phyloP scores from a whole-genome alignment of 2,113 vertebrate species.

The Hiodon alosoides region DNA sequence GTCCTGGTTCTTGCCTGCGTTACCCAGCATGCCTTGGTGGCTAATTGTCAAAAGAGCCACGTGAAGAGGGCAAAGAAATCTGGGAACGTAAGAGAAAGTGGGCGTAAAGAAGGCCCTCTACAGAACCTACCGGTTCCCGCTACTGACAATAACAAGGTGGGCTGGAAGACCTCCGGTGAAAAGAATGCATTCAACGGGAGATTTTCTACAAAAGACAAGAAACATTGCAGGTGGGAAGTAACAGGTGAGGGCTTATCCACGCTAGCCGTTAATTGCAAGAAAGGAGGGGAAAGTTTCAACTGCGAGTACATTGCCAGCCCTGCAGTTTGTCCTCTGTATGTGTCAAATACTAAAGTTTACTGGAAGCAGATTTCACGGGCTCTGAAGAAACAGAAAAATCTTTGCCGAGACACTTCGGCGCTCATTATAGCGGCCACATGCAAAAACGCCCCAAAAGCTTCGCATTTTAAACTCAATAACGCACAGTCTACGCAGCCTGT shows the following conservation, averaged over 20 bases:
- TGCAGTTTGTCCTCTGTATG: constrained; percentile 58
- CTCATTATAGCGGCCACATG: constrained; percentile 71
- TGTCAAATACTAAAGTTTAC: constrained; percentile 52
- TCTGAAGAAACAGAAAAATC: constrained; percentile 66
- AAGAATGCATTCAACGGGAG: constrained; percentile 55
- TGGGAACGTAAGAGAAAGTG: constrained; percentile 28
- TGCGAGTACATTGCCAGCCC: constrained; percentile 75
- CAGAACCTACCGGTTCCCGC: neutral
- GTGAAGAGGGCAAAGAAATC: constrained; percentile 39
- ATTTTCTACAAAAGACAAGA: constrained; percentile 64
- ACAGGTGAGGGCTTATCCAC: constrained; percentile 26
- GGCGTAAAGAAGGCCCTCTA: neutral
- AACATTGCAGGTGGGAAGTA: constrained; percentile 70
- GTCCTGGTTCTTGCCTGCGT: constrained; percentile 64
- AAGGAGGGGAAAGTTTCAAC: constrained; percentile 40
- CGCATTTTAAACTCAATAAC: constrained; percentile 65
- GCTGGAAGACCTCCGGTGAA: constrained; percentile 32
- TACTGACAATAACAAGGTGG: constrained; percentile 27
- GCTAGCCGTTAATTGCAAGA: constrained; percentile 64
- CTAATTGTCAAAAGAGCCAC: constrained; percentile 47
- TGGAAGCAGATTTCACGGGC: constrained; percentile 78
- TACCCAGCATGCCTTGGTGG: constrained; percentile 52
- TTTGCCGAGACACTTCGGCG: constrained; percentile 62
- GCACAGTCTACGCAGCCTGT: neutral
- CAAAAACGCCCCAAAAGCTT: constrained; percentile 57